Evolutionary conservation across 2,888 invertebrate species (phyloP), one percentile per base, ranked within the genome.

Genomic region (Callyntrura sp.): DNA sequence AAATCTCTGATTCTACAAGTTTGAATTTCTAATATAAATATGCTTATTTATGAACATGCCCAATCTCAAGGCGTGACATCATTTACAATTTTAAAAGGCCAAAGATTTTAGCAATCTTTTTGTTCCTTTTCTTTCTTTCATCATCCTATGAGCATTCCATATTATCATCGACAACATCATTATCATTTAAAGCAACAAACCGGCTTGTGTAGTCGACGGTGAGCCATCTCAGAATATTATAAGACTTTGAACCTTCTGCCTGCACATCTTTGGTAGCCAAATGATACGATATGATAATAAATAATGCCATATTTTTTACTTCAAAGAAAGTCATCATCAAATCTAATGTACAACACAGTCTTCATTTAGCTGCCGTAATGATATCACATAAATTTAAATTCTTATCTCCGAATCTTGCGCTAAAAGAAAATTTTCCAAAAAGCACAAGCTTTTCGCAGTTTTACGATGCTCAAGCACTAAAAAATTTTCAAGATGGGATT

Each of bases 161-260:
- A 35, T 85, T 60, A 85, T 65, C 48, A 68, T 83, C 82, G 23
- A 51, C 55, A 85, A n/a, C 43, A 45, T 85, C 48, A 85, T 85
- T 85, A 62, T 25, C 62, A 85, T 78, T 62, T 28, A 14, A 45
- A 48, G 14, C 45, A 76, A 78, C 51, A 85, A 85, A 85, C 85
- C 85, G 85, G 85, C 85, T 85, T 17, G 78, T 17, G 35, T 35
- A 14, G 43, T 68, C 35, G 12, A 28, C 65, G 2, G n/a, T 35
- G 25, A 62, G 62, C 3, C 23, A 65, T 48, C 28, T n/a, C 65
- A 28, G 45, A 60, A 25, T 23, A 5, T 23, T 62, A 79, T 28
- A 45, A 62, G 51, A 20, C 28, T 57, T 48, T 3, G 20, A 65
- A 82, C 48, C 48, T 78, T 25, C 28, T 5, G 20, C n/a, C 28